phyloP scores from a whole-genome alignment of 2,888 invertebrate species.

The Drosophila longiperda region DNA sequence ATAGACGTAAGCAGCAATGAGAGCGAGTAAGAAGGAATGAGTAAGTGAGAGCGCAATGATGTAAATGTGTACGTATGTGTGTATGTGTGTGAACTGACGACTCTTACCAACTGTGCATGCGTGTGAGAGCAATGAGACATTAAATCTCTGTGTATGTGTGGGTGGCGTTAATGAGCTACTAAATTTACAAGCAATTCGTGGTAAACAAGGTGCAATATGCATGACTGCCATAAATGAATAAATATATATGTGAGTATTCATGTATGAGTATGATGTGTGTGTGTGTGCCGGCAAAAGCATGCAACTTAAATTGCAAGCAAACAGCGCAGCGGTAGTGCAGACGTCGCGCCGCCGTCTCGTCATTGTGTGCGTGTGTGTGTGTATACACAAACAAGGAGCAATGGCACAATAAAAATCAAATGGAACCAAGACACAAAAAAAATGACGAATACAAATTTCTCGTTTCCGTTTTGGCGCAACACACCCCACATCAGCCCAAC shows the following conservation, averaged over 20 bases:
- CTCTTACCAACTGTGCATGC: slow-evolving; percentile 37
- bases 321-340: slow-evolving; percentile 26
- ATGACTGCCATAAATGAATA: slow-evolving; percentile 26
- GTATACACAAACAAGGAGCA: slow-evolving; percentile 52
- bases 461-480: slow-evolving; percentile 50
- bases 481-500: slow-evolving; percentile 19
- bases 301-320: slow-evolving; percentile 48
- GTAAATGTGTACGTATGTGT: slow-evolving; percentile 11
- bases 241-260: slow-evolving; percentile 5
- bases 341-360: slow-evolving; percentile 52
- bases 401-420: slow-evolving; percentile 63
- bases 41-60: slow-evolving; percentile 43
- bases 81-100: slow-evolving; percentile 2
- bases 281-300: slow-evolving; percentile 53
- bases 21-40: slow-evolving; percentile 45
- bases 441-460: slow-evolving; percentile 61
- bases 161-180: slow-evolving; percentile 50
- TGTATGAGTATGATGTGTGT: slow-evolving; percentile 10
- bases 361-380: slow-evolving; percentile 24
- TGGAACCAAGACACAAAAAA: slow-evolving; percentile 42
- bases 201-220: slow-evolving; percentile 61
- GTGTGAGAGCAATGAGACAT: slow-evolving; percentile 31
- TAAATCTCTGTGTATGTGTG: slow-evolving; percentile 26
- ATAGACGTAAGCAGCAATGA: slow-evolving; percentile 41
- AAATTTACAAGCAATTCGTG: slow-evolving; percentile 61